phyloP scores from a whole-genome alignment of 2,113 vertebrate species.

The Jaculus jaculus region DNA sequence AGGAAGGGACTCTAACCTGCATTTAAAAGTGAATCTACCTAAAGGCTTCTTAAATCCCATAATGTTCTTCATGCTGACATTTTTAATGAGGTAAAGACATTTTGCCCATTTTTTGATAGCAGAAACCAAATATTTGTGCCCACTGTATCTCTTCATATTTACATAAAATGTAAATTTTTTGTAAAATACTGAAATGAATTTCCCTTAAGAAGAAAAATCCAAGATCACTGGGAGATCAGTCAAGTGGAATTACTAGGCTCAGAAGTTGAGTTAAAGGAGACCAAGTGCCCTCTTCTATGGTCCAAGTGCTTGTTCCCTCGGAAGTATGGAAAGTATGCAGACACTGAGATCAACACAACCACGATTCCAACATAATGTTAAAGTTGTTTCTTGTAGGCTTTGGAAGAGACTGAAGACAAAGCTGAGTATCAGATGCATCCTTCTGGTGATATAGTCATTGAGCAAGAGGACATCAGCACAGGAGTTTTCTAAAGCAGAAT shows the following conservation, averaged over 20 bases:
- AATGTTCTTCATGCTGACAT: neutral
- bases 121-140: constrained; percentile 57
- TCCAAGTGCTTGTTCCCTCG: neutral
- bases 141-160: neutral
- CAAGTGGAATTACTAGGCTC: neutral
- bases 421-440: neutral
- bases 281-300: neutral
- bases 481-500: constrained; percentile 29
- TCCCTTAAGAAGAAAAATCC: constrained; percentile 16
- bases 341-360: constrained; percentile 5
- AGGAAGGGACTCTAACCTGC: neutral
- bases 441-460: neutral
- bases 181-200: constrained; percentile 26
- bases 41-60: constrained; percentile 7
- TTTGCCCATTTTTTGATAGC: neutral
- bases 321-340: neutral
- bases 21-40: constrained; percentile 40
- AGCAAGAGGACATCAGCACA: neutral
- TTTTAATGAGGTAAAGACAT: constrained; percentile 8
- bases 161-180: constrained; percentile 11
- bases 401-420: neutral
- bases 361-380: neutral
- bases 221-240: neutral
- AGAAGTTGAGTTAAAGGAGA: neutral
- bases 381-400: neutral